Conservation (phyloP, 2,113 vertebrate species). For the Podarcis cretensis region DNA sequence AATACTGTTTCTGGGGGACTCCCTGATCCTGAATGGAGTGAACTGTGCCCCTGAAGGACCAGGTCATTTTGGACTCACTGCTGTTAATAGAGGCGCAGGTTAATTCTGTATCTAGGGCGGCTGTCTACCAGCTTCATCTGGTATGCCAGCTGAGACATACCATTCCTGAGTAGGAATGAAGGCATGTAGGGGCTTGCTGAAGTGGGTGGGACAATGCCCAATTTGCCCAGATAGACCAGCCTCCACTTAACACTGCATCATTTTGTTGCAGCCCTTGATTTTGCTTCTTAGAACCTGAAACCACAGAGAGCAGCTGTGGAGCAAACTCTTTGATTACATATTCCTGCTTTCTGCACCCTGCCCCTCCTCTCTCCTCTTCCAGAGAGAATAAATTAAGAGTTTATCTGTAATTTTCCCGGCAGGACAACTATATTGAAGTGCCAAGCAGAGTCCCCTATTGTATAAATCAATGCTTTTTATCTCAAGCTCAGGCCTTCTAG, state of each 20-base stretch:
- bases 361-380: conserved; percentile 9
- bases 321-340: background rate
- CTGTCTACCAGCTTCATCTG: too few relatives aligned
- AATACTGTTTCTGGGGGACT: too few relatives aligned
- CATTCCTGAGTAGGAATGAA: background rate
- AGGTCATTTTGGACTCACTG: too few relatives aligned
- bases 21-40: too few relatives aligned
- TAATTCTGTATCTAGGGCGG: too few relatives aligned
- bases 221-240: too few relatives aligned
- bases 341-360: background rate
- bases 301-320: background rate
- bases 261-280: background rate
- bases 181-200: background rate
- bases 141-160: too few relatives aligned
- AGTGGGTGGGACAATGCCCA: too few relatives aligned
- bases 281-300: background rate
- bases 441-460: conserved; percentile 72
- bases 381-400: conserved; percentile 68
- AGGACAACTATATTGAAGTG: conserved; percentile 63
- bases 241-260: too few relatives aligned
- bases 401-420: conserved; percentile 74
- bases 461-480: conserved; percentile 75
- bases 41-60: too few relatives aligned
- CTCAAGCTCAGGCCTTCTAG: conserved; percentile 68
- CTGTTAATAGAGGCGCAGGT: too few relatives aligned